phyloP scores from a whole-genome alignment of 2,888 invertebrate species.

The Geotrupes spiniger region DNA sequence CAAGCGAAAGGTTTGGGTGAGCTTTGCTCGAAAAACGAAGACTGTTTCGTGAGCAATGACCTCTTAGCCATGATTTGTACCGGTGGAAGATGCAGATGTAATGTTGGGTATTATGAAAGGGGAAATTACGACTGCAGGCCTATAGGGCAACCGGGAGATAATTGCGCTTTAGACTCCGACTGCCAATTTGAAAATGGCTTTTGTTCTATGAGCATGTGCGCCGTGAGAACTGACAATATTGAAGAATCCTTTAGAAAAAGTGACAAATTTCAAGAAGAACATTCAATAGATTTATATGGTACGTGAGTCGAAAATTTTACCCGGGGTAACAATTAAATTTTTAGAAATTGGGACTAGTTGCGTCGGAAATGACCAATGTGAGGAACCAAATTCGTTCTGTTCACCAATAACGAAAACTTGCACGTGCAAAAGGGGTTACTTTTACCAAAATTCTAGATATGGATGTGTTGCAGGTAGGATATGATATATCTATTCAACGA shows the following conservation, averaged over 20 bases:
- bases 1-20: conserved; percentile 11
- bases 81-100: conserved; percentile 13
- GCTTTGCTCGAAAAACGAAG: conserved; percentile 10
- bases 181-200: conserved; percentile 11
- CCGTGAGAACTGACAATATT: neutral
- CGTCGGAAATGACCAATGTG: conserved; percentile 9
- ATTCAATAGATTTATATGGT: neutral
- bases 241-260: neutral
- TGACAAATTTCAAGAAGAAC: neutral
- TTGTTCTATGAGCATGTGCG: conserved; percentile 7
- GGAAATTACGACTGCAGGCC: conserved; percentile 18
- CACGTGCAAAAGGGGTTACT: conserved; percentile 16
- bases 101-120: conserved; percentile 18
- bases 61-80: conserved; percentile 14
- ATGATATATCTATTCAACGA: too few relatives aligned
- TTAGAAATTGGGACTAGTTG: conserved; percentile 12
- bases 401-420: conserved; percentile 17
- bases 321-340: too few relatives aligned
- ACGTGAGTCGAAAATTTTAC: too few relatives aligned
- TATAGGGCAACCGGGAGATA: neutral
- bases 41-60: conserved; percentile 17
- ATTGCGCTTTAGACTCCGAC: conserved; percentile 17
- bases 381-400: conserved; percentile 11
- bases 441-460: neutral
- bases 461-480: conserved; percentile 12